Base-by-base conservation (phyloP, 92 coral and sea anemone genomes). In the Epizoanthus scotinus region DNA sequence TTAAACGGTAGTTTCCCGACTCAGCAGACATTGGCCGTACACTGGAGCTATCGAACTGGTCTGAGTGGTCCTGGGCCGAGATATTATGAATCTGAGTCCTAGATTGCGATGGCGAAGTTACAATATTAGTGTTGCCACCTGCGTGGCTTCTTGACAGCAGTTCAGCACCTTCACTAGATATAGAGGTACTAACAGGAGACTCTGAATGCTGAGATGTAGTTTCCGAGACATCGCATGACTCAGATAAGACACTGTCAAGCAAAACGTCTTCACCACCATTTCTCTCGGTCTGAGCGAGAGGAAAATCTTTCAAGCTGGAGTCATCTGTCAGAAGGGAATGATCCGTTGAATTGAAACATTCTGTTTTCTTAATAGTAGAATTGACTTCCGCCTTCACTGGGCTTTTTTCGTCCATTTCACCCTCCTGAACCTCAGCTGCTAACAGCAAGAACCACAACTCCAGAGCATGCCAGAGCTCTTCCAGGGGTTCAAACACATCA, bases 391-490 rank as follows among this genome's bases (percentile, higher is more conserved):
- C 57, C 19, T n/a, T 44, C 34, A 40, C 22, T 42, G 29, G 8
- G 15, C 63, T 36, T 49, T 56, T 81, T n/a, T 59, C 85, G 64
- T 86, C 83, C 4, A 71, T 80, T 74, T 86, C 89, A 27, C 67
- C 71, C 34, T 79, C 85, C 44, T 86, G 85, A 72, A 86, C 77
- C 50, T 86, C 89, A 28, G 56, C 84, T 55, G 62, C 70, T 61
- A 86, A 65, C 70, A 86, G 42, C 6, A 65, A 67, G 75, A 86
- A 86, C 89, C 89, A 86, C 61, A 81, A 57, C 72, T 86, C 89
- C 18, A 86, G 62, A 8, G 89, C 89, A 19, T 86, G 78, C 89
- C 89, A 86, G 65, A 86, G 82, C 21, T 81, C 85, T 57, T 86
- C 89, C 36, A 86, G 78, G 42, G 89, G 86, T 38, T 70, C 71